phyloP scores from a whole-genome alignment of 2,113 vertebrate species.

The Arothron firmamentum region DNA sequence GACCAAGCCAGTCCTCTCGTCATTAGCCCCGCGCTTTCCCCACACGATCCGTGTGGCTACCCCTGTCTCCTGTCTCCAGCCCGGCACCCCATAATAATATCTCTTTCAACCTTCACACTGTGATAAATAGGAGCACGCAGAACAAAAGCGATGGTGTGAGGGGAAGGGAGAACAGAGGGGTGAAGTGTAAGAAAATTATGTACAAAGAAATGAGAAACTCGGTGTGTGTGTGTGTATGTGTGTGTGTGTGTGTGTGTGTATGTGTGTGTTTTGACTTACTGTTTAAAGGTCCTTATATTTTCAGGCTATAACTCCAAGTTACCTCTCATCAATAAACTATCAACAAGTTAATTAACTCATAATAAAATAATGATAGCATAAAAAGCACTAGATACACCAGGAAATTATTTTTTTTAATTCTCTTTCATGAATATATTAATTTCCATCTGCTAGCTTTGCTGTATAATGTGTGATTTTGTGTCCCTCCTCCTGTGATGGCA shows the following conservation, averaged over 20 bases:
- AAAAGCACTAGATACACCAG: no score
- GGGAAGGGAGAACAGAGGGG: slow-evolving; percentile 80
- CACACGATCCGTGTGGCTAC: slow-evolving; percentile 99
- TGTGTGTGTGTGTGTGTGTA: neutral
- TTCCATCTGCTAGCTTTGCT: no score
- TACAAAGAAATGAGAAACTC: slow-evolving; percentile 36
- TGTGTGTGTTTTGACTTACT: neutral
- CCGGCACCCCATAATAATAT: slow-evolving; percentile 96
- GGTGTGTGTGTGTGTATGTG: slow-evolving; percentile 2
- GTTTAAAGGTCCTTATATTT: neutral
- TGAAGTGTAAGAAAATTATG: slow-evolving; percentile 74
- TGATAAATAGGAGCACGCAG: slow-evolving; percentile 99
- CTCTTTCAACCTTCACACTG: slow-evolving; percentile 99
- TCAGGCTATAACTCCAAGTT: no score
- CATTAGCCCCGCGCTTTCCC: slow-evolving; percentile 97
- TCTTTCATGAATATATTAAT: no score
- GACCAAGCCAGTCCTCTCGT: slow-evolving; percentile 99
- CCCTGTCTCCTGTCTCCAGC: slow-evolving; percentile 99
- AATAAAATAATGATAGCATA: no score
- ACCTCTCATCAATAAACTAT: no score
- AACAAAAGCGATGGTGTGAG: slow-evolving; percentile 92
- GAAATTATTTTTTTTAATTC: no score
- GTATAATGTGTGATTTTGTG: no score
- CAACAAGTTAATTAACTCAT: no score
- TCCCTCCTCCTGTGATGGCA: no score